phyloP scores from a whole-genome alignment of 2,888 invertebrate genomes.

The Pharmacophagus antenor region DNA sequence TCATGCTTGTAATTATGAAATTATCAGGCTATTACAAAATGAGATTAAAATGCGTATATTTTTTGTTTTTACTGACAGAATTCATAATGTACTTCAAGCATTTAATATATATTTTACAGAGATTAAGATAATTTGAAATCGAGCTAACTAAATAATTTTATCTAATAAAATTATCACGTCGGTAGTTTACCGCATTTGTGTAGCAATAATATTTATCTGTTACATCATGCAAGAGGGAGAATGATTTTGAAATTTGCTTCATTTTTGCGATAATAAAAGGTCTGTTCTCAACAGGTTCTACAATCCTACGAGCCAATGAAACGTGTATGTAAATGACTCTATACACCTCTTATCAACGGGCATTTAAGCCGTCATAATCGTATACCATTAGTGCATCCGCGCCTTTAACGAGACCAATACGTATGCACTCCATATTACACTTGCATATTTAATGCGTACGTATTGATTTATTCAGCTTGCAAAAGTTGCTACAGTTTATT shows the following conservation, averaged over 20 bases:
- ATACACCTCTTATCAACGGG: conserved; percentile 47
- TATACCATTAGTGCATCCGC: conserved; percentile 48
- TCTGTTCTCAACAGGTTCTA: conserved; percentile 4
- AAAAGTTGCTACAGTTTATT: conserved; percentile 33
- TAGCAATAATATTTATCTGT: not conserved
- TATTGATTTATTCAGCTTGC: conserved; percentile 37
- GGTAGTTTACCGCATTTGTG: not conserved
- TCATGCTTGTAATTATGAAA: no score
- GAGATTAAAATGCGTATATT: no score
- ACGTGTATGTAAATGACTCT: conserved; percentile 53
- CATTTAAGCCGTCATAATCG: conserved; percentile 47
- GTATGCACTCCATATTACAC: conserved; percentile 35
- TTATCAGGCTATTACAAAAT: no score
- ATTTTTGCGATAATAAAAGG: conserved; percentile 3
- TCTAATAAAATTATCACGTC: not conserved
- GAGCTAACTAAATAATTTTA: not conserved
- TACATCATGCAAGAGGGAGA: not conserved
- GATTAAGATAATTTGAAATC: no score
- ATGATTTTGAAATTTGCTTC: not conserved
- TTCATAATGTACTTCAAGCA: no score
- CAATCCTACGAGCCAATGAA: conserved; percentile 39
- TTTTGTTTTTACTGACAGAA: no score
- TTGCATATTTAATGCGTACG: conserved; percentile 32
- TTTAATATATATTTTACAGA: no score
- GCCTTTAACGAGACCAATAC: conserved; percentile 42